Evolutionary conservation across 2,797 vertebrate species (phyloP).

Genomic region (Gymnocypris eckloni): DNA sequence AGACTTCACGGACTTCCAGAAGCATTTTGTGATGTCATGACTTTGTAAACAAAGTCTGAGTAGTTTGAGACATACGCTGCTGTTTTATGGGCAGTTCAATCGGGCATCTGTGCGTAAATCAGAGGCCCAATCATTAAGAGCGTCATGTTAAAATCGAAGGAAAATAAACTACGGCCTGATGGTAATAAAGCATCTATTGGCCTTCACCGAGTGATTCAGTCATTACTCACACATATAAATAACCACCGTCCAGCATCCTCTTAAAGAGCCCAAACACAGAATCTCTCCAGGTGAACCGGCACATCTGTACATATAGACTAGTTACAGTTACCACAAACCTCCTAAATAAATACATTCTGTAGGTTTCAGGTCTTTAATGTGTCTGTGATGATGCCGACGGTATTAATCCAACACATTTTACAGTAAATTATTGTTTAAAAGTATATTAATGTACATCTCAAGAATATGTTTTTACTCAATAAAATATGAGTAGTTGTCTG

Average conservation of each 20-base stretch:
- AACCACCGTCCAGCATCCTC: constrained; percentile 48
- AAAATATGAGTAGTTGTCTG: neutral
- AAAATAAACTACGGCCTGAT: constrained; percentile 73
- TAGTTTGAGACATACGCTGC: constrained; percentile 26
- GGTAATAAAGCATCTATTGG: constrained; percentile 79
- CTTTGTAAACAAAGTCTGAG: constrained; percentile 36
- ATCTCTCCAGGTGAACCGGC: too few relatives aligned
- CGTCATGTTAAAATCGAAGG: constrained; percentile 77
- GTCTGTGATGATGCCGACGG: neutral
- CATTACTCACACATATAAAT: constrained; percentile 78
- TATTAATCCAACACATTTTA: neutral
- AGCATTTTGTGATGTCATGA: constrained; percentile 46
- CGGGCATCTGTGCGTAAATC: constrained; percentile 70
- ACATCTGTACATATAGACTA: neutral
- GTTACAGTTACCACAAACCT: neutral
- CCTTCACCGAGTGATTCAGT: constrained; percentile 72
- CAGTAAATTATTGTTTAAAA: neutral
- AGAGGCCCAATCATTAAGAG: constrained; percentile 75
- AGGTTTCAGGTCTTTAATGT: neutral
- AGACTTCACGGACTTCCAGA: constrained; percentile 6
- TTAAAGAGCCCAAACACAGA: constrained; percentile 22
- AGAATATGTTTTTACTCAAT: neutral
- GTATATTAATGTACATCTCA: neutral
- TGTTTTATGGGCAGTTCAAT: constrained; percentile 54
- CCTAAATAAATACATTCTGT: too few relatives aligned